Percentiles rank a stretch among this genome's conserved stretches.
These are phyloP conservation scores for Poecile montanus DNA, from an alignment of 2,797 vertebrate genomes.

Conservation along the genomic window DNA sequence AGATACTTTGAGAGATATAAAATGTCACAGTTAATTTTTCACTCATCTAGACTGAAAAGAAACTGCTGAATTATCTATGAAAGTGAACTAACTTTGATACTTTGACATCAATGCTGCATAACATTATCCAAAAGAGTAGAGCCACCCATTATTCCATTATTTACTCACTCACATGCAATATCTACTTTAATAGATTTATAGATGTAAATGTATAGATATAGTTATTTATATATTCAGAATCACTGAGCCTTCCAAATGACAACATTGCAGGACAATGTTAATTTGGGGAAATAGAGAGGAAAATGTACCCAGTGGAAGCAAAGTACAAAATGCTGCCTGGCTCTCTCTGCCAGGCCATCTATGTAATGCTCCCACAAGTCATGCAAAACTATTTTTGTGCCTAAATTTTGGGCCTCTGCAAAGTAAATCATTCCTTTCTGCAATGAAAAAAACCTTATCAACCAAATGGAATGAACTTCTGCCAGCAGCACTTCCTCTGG, in stretches of 20 bases:
- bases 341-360: neutral
- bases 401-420: neutral
- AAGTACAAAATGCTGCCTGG: neutral
- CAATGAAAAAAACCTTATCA: neutral
- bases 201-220: too few species aligned
- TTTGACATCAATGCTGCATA: slow-evolving; percentile 32
- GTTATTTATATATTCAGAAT: neutral
- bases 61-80: slow-evolving; percentile 57
- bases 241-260: neutral
- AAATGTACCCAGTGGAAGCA: neutral
- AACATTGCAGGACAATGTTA: neutral
- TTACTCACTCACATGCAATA: neutral
- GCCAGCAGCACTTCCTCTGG: neutral
- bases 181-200: neutral
- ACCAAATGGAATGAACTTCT: neutral
- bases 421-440: neutral
- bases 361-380: neutral
- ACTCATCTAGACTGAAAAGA: slow-evolving; percentile 10
- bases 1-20: slow-evolving; percentile 31
- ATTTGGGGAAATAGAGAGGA: neutral
- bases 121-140: neutral
- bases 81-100: slow-evolving; percentile 40
- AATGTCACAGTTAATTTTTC: slow-evolving; percentile 57
- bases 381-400: neutral
- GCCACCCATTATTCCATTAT: slow-evolving; percentile 10